These are phyloP conservation scores for Capromys pilorides DNA, from an alignment of 2,797 vertebrate species.

Conservation along the genomic window DNA sequence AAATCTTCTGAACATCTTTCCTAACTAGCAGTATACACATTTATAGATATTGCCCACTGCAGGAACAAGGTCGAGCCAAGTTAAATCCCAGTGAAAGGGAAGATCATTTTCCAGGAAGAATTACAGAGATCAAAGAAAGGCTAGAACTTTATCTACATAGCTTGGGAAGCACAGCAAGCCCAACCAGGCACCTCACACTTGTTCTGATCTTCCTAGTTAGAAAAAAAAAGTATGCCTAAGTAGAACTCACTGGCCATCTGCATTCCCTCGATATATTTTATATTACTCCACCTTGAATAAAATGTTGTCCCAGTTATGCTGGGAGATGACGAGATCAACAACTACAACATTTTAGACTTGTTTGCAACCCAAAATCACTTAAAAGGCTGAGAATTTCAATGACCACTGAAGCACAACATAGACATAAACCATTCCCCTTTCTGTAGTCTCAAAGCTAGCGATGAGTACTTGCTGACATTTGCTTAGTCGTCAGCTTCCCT, in stretches of 20 bases:
- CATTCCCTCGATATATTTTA: not conserved
- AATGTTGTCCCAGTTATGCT: not conserved
- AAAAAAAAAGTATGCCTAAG: not conserved
- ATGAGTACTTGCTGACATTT: not conserved
- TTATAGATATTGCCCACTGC: not conserved
- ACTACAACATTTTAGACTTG: not conserved
- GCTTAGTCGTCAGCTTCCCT: not conserved
- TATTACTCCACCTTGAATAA: not conserved
- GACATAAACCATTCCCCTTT: not conserved
- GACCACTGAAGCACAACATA: too few relatives aligned
- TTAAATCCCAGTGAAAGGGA: not conserved
- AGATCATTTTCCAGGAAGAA: conserved; percentile 4
- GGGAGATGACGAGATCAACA: not conserved
- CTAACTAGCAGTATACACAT: not conserved
- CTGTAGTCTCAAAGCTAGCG: not conserved
- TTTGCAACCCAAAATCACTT: conserved; percentile 19
- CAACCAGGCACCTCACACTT: not conserved
- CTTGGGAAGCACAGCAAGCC: not conserved
- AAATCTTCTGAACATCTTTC: not conserved
- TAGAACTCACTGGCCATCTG: not conserved
- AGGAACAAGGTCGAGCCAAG: not conserved
- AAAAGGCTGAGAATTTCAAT: not conserved
- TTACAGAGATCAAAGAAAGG: not conserved
- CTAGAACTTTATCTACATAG: not conserved
- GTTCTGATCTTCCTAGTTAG: not conserved